phyloP scores from a whole-genome alignment of 2,797 vertebrate species.

The Notolabrus celidotus region DNA sequence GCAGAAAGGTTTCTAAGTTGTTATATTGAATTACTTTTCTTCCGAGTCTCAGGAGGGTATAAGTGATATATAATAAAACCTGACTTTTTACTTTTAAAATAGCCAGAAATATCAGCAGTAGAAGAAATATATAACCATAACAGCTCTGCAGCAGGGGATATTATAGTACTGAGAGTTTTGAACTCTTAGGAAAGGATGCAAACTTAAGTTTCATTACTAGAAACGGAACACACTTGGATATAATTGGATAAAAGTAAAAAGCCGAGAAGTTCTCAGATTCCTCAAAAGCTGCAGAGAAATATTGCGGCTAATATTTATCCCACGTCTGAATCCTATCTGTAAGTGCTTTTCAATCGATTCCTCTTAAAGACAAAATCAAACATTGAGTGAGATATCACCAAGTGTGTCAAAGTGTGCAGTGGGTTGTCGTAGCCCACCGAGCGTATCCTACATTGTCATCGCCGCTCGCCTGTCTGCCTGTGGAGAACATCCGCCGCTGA shows the following conservation, averaged over 20 bases:
- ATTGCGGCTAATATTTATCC: conserved; percentile 3
- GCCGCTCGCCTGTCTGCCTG: conserved; percentile 79
- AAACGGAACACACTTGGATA: conserved; percentile 40
- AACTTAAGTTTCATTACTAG: conserved; percentile 8
- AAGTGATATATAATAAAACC: conserved; percentile 35
- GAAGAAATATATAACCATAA: conserved; percentile 13
- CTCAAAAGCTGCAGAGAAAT: conserved; percentile 12
- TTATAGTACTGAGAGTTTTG: conserved; percentile 22
- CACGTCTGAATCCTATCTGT: conserved; percentile 26
- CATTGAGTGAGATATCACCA: conserved; percentile 79
- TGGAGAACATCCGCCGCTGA: conserved; percentile 80
- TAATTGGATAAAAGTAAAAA: conserved; percentile 35
- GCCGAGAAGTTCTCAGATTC: not conserved
- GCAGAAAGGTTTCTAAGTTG: too few species aligned
- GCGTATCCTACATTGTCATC: conserved; percentile 85
- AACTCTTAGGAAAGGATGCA: conserved; percentile 17
- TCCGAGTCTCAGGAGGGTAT: conserved; percentile 1
- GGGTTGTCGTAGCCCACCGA: conserved; percentile 79
- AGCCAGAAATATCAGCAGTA: conserved; percentile 16
- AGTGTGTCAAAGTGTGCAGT: conserved; percentile 73
- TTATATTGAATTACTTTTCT: not conserved
- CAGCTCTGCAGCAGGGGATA: conserved; percentile 7
- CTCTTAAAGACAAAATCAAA: conserved; percentile 65
- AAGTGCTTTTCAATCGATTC: conserved; percentile 30
- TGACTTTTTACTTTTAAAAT: conserved; percentile 20